Conservation (phyloP, 2,797 vertebrate genomes). For the Petrocephalus sullivani region DNA sequence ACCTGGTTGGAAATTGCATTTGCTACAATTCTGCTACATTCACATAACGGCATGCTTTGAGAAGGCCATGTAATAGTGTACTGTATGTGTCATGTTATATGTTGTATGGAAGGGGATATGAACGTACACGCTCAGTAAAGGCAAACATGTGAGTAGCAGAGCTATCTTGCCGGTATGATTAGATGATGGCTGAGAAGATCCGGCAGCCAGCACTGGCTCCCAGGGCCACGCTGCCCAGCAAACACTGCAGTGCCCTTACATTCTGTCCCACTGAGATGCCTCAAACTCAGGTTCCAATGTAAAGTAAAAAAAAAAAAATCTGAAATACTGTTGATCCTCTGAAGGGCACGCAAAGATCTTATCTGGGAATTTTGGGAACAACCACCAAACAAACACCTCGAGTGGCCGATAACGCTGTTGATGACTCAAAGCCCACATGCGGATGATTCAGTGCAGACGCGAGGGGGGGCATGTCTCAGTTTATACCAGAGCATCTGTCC, state of each 20-base stretch:
- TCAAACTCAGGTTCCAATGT: conserved; percentile 15
- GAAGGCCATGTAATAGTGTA: background rate
- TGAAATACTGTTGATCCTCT: background rate
- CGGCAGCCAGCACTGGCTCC: background rate
- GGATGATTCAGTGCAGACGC: conserved; percentile 20
- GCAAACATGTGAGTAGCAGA: background rate
- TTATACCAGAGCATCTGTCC: conserved; percentile 21
- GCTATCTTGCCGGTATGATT: background rate
- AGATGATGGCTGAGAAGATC: background rate
- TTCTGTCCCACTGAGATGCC: background rate
- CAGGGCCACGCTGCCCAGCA: background rate
- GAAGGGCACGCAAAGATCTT: background rate
- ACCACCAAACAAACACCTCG: conserved; percentile 27
- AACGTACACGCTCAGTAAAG: background rate
- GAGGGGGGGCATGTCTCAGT: background rate
- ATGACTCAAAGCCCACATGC: conserved; percentile 30
- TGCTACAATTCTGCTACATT: background rate
- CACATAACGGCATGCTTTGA: background rate
- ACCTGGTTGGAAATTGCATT: background rate
- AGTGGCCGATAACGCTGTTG: conserved; percentile 14
- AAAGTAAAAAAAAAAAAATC: background rate
- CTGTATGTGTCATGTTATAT: background rate
- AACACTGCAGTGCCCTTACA: background rate
- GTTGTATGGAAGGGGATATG: background rate
- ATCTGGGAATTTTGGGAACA: background rate